These are phyloP conservation scores for Polypterus bichir DNA, from an alignment of 2,113 vertebrate genomes.

Conservation along the genomic window DNA sequence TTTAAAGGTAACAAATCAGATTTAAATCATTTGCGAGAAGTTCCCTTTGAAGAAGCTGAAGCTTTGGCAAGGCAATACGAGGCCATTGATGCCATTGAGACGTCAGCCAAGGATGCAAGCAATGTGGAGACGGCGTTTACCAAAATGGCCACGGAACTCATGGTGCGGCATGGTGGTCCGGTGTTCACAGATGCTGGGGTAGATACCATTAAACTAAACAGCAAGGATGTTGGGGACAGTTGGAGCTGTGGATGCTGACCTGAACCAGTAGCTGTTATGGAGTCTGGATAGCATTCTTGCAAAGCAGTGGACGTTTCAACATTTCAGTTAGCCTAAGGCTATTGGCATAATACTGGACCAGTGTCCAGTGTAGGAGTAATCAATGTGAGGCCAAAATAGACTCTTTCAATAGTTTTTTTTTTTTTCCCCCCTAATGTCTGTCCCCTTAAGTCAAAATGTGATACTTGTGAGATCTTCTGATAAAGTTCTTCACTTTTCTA, in stretches of 20 bases:
- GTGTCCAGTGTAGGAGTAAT: too few relatives aligned
- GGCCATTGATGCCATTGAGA: conserved; percentile 67
- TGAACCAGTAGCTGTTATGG: too few relatives aligned
- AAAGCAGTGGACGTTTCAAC: too few relatives aligned
- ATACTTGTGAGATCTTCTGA: too few relatives aligned
- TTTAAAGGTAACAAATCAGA: conserved; percentile 72
- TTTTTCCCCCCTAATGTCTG: too few relatives aligned
- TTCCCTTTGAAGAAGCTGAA: conserved; percentile 59
- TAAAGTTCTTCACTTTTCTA: too few relatives aligned
- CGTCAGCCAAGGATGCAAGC: conserved; percentile 70
- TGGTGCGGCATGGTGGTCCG: conserved; percentile 68
- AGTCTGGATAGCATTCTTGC: too few relatives aligned
- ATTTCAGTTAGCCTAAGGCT: too few relatives aligned
- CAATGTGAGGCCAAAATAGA: too few relatives aligned
- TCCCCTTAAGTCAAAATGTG: too few relatives aligned
- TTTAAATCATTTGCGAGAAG: conserved; percentile 58
- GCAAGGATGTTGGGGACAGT: conserved; percentile 57
- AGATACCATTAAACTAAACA: conserved; percentile 72
- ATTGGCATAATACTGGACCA: too few relatives aligned
- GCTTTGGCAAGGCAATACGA: conserved; percentile 58
- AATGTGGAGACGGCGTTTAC: conserved; percentile 75
- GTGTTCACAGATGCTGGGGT: conserved; percentile 62
- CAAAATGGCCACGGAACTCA: conserved; percentile 67
- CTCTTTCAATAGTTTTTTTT: too few relatives aligned
- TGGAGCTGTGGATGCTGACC: conserved; percentile 74